These are phyloP conservation scores for Andrena flavipes DNA, from an alignment of 2,888 invertebrate species.

Conservation along the genomic window DNA sequence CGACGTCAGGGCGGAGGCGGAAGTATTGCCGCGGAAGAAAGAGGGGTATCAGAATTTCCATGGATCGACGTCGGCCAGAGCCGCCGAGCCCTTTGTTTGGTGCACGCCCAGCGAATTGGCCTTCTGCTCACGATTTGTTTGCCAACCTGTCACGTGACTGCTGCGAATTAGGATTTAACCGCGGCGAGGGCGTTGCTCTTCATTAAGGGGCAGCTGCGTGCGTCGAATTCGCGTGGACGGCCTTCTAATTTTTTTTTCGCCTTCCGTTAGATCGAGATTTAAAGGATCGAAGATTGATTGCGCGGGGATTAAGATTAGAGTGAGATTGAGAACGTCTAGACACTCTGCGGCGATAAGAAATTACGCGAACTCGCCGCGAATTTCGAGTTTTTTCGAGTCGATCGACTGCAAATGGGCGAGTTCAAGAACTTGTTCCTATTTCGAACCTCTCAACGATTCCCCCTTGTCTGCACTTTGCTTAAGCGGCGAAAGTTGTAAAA, in stretches of 20 bases:
- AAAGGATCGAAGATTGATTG: conserved; percentile 18
- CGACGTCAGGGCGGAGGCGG: conserved; percentile 50
- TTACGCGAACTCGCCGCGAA: not conserved
- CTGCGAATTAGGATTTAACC: conserved; percentile 79
- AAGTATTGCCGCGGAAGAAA: conserved; percentile 33
- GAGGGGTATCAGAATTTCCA: conserved; percentile 70
- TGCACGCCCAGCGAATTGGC: conserved; percentile 60
- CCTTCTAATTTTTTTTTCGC: not conserved
- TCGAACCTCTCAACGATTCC: not conserved
- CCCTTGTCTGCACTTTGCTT: too few relatives aligned
- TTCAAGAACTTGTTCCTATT: not conserved
- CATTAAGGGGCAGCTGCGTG: conserved; percentile 51
- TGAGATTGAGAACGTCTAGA: conserved; percentile 12
- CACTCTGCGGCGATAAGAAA: not conserved
- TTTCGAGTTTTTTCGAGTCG: not conserved
- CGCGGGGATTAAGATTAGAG: conserved; percentile 22
- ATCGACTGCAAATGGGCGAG: not conserved
- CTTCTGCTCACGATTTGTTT: conserved; percentile 68
- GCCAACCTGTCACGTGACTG: conserved; percentile 79
- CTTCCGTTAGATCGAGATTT: conserved; percentile 5
- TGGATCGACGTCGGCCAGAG: conserved; percentile 74
- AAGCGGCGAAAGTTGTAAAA: too few relatives aligned
- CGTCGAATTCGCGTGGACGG: conserved; percentile 39
- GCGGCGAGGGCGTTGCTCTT: conserved; percentile 62
- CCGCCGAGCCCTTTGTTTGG: conserved; percentile 49